Base-by-base conservation (phyloP, 1,140 invertebrate genomes). In the Megathymus violae region DNA sequence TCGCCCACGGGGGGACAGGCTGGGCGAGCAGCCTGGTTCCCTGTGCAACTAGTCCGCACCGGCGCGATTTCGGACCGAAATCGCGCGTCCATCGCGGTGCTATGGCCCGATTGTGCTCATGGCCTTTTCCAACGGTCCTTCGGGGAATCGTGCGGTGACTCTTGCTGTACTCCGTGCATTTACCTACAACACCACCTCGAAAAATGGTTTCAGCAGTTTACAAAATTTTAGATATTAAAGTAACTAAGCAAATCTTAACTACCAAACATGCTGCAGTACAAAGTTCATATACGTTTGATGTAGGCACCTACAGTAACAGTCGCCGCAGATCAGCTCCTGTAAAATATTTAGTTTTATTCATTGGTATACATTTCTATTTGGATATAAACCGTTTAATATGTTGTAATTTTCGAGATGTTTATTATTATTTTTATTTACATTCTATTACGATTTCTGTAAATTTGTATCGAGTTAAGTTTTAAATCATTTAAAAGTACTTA, bases 1-100 rank as follows among this genome's bases (percentile, higher is more conserved):
- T 51, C 48, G 48, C 48, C 48, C 48, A n/a, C 48, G 48, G 31
- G 17, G 17, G 10, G 43, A 7, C n/a, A 46, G 43, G 16, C 15
- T 46, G 16, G 6, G 7, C 43, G 43, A 46, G 17, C 7, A 5
- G 17, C 17, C 43, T 46, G n/a, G 17, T 10, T 9, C 17, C 43
- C 10, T 7, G 43, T 5, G 43, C 43, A 46, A 46, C 1, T 10
- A 46, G 43, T 46, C 43, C 17, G 43, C 27, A 31, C 43, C 43
- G 17, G 17, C 43, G 43, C 43, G 43, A 10, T 7, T 7, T 10
- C 43, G 3, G 41, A 22, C 43, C 43, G 51, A 64, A 25, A 13
- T 6, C 56, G 48, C 14, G 41, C 50, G 4, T 7, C 27, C 14
- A 4, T 7, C 27, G n/a, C 36, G 11, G 22, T 25, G 9, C 27